phyloP scores from a whole-genome alignment of 2,113 vertebrate genomes.

The Arenaria interpres region DNA sequence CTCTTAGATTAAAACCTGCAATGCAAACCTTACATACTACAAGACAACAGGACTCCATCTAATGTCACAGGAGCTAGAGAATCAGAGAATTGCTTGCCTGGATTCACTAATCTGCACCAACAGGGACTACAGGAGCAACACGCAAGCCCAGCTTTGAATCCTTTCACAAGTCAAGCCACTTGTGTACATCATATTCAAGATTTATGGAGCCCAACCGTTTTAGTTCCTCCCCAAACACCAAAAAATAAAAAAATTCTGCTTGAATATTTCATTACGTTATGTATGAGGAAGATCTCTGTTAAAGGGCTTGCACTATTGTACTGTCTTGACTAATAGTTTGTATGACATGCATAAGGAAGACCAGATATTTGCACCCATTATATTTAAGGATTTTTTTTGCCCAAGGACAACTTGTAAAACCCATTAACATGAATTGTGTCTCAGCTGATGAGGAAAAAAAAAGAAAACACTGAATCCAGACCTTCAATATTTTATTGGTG shows the following conservation, averaged over 20 bases:
- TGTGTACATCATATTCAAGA: neutral
- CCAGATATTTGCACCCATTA: constrained; percentile 27
- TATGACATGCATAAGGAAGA: constrained; percentile 32
- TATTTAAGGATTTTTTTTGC: constrained; percentile 28
- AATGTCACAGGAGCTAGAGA: neutral
- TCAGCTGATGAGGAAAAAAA: constrained; percentile 35
- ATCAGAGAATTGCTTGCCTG: neutral
- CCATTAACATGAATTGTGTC: constrained; percentile 50
- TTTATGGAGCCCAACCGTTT: neutral
- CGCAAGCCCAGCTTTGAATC: neutral
- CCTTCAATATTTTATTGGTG: constrained; percentile 56
- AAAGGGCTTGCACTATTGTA: neutral
- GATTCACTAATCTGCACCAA: neutral
- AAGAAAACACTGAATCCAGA: constrained; percentile 34
- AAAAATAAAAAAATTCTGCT: neutral
- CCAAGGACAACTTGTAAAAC: constrained; percentile 52
- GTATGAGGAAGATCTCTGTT: neutral
- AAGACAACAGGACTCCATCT: neutral
- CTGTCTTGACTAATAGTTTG: neutral
- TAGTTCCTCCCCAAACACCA: neutral
- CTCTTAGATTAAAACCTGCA: neutral
- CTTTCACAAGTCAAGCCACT: neutral
- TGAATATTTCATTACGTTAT: neutral
- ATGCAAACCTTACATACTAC: neutral
- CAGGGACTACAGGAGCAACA: neutral